Conservation (phyloP, 2,888 invertebrate species). For the Eumerus sabulonum region DNA sequence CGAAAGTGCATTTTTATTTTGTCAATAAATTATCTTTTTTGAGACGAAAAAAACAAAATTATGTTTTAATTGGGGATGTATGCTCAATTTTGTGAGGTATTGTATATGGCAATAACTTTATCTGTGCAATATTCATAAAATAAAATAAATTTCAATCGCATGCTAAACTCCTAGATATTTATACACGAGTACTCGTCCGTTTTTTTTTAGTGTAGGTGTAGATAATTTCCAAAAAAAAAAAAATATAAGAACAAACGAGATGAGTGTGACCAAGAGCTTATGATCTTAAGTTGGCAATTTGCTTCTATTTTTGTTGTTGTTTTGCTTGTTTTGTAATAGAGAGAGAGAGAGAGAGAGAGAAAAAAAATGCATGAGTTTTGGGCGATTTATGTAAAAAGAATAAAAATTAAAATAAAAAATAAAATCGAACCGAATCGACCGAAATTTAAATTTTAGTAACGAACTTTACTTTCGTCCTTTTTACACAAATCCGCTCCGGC, state of each 20-base stretch:
- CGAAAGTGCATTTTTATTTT: too few relatives aligned
- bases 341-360: too few relatives aligned
- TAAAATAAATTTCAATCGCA: constrained; percentile 20
- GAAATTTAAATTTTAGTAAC: too few relatives aligned
- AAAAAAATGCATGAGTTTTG: too few relatives aligned
- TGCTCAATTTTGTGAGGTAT: too few relatives aligned
- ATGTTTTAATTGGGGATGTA: too few relatives aligned
- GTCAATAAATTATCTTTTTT: too few relatives aligned
- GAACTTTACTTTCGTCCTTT: too few relatives aligned
- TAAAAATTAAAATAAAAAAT: too few relatives aligned
- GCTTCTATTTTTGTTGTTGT: constrained; percentile 44
- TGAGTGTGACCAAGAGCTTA: constrained; percentile 68
- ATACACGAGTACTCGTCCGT: background rate
- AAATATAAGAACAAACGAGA: constrained; percentile 20
- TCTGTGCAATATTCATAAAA: constrained; percentile 61
- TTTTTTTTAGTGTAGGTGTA: constrained; percentile 9
- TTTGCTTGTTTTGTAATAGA: background rate
- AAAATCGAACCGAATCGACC: too few relatives aligned
- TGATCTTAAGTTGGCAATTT: constrained; percentile 54
- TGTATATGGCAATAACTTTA: constrained; percentile 64
- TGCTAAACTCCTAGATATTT: constrained; percentile 24
- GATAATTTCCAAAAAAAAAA: background rate
- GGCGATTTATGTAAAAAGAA: too few relatives aligned
- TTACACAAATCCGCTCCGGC: constrained; percentile 3
- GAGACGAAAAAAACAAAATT: too few relatives aligned